A percentile compares a stretch with the other conserved stretches of the same genome.
phyloP scores from a whole-genome alignment of 2,888 invertebrate species.

The Falcaria lacertinaria region DNA sequence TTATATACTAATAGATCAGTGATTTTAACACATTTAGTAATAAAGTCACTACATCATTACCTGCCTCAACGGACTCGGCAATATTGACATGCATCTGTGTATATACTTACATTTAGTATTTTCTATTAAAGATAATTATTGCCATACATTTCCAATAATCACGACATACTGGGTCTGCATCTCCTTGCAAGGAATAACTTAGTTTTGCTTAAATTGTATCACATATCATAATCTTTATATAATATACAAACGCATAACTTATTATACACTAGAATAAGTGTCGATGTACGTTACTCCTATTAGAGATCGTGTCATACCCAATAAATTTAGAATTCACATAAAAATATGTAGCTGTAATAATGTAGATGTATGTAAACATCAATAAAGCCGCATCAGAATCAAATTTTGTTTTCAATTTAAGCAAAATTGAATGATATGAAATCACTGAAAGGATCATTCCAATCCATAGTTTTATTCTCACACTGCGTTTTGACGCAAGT shows the following conservation, averaged over 20 bases:
- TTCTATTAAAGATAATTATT: no score
- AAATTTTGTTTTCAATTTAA: slow-evolving; percentile 62
- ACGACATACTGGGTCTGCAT: slow-evolving; percentile 10
- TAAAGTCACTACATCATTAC: no score
- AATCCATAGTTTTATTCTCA: slow-evolving; percentile 49
- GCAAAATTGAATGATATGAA: slow-evolving; percentile 70
- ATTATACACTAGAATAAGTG: slow-evolving; percentile 25
- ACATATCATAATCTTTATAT: slow-evolving; percentile 38
- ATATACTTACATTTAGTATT: no score
- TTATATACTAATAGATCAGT: no score
- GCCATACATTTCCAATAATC: no score
- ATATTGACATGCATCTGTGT: no score
- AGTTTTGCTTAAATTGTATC: slow-evolving; percentile 21
- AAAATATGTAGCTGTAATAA: slow-evolving; percentile 39
- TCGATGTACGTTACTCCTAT: slow-evolving; percentile 50
- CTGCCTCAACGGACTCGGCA: no score
- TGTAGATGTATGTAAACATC: slow-evolving; percentile 49
- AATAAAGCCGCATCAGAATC: slow-evolving; percentile 47
- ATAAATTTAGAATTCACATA: slow-evolving; percentile 74
- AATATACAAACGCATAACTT: background rate
- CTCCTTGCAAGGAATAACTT: background rate
- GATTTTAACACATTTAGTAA: no score
- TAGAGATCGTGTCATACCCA: slow-evolving; percentile 66
- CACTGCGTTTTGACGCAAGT: slow-evolving; percentile 54
- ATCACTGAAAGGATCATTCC: slow-evolving; percentile 54